Conservation (phyloP, 2,797 vertebrate genomes). For the Phataginus tetradactyla region DNA sequence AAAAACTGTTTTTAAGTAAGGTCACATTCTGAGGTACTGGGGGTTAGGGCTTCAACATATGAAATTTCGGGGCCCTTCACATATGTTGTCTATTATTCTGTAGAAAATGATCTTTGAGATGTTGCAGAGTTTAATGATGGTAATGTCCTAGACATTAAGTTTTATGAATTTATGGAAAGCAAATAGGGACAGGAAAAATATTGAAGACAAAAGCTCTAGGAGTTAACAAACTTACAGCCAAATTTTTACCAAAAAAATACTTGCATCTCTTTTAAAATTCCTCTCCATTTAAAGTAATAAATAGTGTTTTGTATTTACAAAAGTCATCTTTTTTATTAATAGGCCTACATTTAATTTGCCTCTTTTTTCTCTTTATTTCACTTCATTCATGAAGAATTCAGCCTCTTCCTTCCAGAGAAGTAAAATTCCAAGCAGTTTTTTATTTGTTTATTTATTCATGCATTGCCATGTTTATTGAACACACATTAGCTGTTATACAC, state of each 20-base stretch:
- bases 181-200: not conserved
- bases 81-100: not conserved
- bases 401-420: not conserved
- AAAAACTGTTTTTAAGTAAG: not conserved
- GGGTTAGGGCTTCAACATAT: not conserved
- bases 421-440: not conserved
- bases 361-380: not conserved
- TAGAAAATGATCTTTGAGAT: not conserved
- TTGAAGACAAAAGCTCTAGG: not conserved
- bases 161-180: constrained; percentile 7
- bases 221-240: not conserved
- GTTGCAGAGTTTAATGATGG: not conserved
- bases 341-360: not conserved
- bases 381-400: not conserved
- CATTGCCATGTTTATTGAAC: not conserved
- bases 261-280: not conserved
- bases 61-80: not conserved
- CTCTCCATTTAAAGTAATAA: not conserved
- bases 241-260: not conserved
- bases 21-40: not conserved
- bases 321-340: not conserved
- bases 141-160: not conserved
- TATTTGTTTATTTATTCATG: not conserved
- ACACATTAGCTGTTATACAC: not conserved
- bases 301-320: not conserved